Evolutionary conservation across 1,140 invertebrate species (phyloP), one percentile per base, ranked within the genome.

Genomic region (Lysiphlebus fabarum): DNA sequence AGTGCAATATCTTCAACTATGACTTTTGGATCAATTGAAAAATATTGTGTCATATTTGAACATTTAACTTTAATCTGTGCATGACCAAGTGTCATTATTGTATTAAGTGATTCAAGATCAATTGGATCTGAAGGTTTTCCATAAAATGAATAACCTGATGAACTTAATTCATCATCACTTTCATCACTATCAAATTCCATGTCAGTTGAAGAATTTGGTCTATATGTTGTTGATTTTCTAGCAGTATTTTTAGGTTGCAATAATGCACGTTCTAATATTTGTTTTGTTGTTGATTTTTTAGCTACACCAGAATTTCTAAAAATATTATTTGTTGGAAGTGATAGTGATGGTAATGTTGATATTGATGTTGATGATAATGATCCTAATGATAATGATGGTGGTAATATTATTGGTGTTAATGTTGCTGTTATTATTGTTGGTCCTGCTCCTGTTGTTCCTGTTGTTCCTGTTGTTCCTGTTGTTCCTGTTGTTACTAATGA

Each of bases 171-270:
- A 33, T 26, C 48, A 14, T 56, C 40, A n/a, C 36, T 33, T 47
- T 58, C 62, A 36, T 47, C 17, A 11, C 10, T 48, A 58, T 12
- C 51, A 40, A 62, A 66, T 42, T 14, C 58, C 6, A 63, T 44
- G 8, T 56, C 62, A 1, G 60, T 45, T 0, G 70, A 66, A 62
- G 71, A 70, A 11, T 67, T 61, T 0, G 72, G 63, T 37, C 70
- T 56, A 0, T 70, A 73, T 65, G 75, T 72, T 0, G 73, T 79
- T 1, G 76, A 78, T 47, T 80, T 80, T 34, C 76, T 68, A 0
- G 78, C 78, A 0, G 78, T 74, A 0, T 74, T 64, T 42, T 74
- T 77, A 0, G 38, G 50, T 4, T 60, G 62, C 11, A 10, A 49
- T 7, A 48, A 56, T 0, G 64, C 53, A 8, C 5, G 48, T 6